Base-by-base conservation (phyloP, 2,113 vertebrate species). In the Gobio gobio region DNA sequence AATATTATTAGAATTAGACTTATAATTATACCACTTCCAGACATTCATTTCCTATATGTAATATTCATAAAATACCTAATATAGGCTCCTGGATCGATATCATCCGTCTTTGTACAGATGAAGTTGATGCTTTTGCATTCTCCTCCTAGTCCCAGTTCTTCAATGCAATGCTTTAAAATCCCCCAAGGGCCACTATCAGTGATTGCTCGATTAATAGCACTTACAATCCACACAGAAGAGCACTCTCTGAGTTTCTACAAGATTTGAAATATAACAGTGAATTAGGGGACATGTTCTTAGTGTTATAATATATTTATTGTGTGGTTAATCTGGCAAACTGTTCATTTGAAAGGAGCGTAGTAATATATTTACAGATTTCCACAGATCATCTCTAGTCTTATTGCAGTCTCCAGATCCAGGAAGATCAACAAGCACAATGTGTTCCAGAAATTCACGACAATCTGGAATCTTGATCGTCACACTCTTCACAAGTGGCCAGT, bases 351-450 rank as follows among this genome's bases (percentile, higher is more conserved):
- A 36, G 2, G 0, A 70, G 1, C 33, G 2, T 18, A 40, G 18
- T 8, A 64, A 29, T 64, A 64, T 18, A 7, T 40, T 78, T 78
- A 78, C 76, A 59, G 76, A 16, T 78, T 78, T 78, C 76, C 76
- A 78, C 20, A 78, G 54, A 36, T 58, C 76, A 59, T 78, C 10
- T 59, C 76, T 40, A 4, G 16, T 59, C 54, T 59, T 59, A 1
- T 78, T 43, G 76, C 76, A 78, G 76, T 78, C 76, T 78, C 76
- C 76, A 59, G 76, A 59, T 1, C 76, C 76, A 43, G 76, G 33
- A 43, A 78, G 7, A 43, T 78, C 76, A 78, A 78, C 26, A 78
- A 78, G 51, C 3, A 59, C 54, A 43, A 78, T 78, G 54, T 78
- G 33, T 1, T 78, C 54, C 33, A 59, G 36, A 7, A 78, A 33